phyloP scores from a whole-genome alignment of 2,797 vertebrate species.

The Helicolenus hilgendorfi region DNA sequence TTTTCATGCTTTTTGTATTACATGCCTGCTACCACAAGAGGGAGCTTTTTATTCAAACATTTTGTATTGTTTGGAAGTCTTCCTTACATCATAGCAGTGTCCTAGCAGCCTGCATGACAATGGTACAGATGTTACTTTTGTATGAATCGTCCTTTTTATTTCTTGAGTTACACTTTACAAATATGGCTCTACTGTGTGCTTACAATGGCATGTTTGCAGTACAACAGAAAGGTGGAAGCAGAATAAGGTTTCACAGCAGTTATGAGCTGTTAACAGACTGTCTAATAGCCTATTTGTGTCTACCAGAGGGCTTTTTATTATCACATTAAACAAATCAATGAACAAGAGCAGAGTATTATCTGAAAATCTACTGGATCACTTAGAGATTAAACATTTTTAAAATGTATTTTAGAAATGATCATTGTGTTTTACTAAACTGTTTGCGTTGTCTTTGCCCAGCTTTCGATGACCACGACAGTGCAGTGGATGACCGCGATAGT shows the following conservation, averaged over 20 bases:
- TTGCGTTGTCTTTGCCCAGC: slow-evolving; percentile 83
- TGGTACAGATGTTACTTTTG: not conserved
- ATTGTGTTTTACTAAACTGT: not conserved
- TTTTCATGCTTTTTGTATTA: slow-evolving; percentile 15
- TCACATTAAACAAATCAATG: not conserved
- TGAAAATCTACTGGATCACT: not conserved
- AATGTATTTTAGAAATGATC: not conserved
- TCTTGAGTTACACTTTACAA: not conserved
- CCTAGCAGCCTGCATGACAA: not conserved
- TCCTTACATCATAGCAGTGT: not conserved
- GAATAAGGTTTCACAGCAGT: not conserved
- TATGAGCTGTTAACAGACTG: not conserved
- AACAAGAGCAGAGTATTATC: not conserved
- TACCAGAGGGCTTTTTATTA: not conserved
- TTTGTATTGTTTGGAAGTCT: not conserved
- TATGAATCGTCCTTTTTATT: not conserved
- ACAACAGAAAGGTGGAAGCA: not conserved
- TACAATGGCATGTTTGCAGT: not conserved
- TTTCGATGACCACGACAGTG: slow-evolving; percentile 96
- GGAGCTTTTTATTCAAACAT: slow-evolving; percentile 36
- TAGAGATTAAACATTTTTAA: not conserved
- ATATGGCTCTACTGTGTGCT: not conserved
- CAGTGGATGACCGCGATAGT: slow-evolving; percentile 95
- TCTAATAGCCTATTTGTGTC: not conserved
- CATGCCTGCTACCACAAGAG: slow-evolving; percentile 50